Conservation (phyloP, 1,140 invertebrate genomes). For the Trichonephila clavata region DNA sequence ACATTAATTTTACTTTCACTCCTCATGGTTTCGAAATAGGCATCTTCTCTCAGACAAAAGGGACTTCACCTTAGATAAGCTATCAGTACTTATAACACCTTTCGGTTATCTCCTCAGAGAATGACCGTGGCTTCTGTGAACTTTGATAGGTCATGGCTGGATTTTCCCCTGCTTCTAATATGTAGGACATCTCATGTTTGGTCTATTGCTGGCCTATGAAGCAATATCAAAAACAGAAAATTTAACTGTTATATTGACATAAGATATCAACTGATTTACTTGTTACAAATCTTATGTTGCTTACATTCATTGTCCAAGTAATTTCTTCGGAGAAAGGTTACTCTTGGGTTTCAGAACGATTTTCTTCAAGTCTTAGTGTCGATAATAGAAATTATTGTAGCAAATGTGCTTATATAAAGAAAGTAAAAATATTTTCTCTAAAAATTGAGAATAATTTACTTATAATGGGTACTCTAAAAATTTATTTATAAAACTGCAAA, state of each 20-base stretch:
- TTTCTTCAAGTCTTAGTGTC: too few relatives aligned
- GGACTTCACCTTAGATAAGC: not conserved
- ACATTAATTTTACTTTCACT: slow-evolving; percentile 42
- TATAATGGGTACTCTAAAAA: too few relatives aligned
- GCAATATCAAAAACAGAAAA: not conserved
- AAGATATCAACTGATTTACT: not conserved
- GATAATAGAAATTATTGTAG: too few relatives aligned
- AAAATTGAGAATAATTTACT: too few relatives aligned
- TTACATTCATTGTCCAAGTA: not conserved
- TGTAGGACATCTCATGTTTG: slow-evolving; percentile 11
- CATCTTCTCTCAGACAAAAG: not conserved
- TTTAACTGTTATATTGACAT: slow-evolving; percentile 4
- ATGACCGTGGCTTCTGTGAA: slow-evolving; percentile 10
- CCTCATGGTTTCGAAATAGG: not conserved
- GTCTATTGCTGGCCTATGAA: too few relatives aligned
- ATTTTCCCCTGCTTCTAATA: not conserved
- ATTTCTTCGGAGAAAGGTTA: not conserved
- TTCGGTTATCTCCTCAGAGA: not conserved
- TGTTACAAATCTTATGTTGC: not conserved
- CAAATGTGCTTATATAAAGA: too few relatives aligned
- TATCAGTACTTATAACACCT: not conserved
- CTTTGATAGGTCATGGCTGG: slow-evolving; percentile 38
- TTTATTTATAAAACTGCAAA: too few relatives aligned
- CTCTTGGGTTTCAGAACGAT: too few relatives aligned
- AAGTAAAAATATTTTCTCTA: too few relatives aligned